phyloP scores from a whole-genome alignment of 2,797 vertebrate genomes.

The Pteronotus mesoamericanus region DNA sequence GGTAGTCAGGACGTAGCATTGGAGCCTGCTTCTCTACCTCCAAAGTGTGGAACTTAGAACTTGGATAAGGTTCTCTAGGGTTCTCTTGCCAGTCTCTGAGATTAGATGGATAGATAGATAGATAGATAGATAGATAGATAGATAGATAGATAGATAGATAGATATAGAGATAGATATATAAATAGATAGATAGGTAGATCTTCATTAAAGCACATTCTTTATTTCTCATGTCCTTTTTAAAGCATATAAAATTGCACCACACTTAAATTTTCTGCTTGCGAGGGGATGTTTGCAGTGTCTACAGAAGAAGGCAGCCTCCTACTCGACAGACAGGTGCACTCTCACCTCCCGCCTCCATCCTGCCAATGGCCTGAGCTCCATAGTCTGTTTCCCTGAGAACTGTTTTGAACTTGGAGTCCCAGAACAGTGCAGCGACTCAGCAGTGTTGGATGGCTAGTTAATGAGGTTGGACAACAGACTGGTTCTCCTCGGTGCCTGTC shows the following conservation, averaged over 20 bases:
- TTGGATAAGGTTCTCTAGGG: not conserved
- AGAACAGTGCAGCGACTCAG: not conserved
- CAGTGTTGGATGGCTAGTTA: not conserved
- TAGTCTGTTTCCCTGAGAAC: not conserved
- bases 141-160: too few relatives aligned
- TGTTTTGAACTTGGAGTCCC: not conserved
- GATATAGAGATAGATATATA: too few relatives aligned
- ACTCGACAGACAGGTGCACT: rapidly evolving
- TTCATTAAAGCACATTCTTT: not conserved
- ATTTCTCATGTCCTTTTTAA: not conserved
- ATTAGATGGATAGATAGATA: too few relatives aligned
- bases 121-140: too few relatives aligned
- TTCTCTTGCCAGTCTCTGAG: not conserved
- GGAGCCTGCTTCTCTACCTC: not conserved
- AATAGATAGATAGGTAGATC: not conserved
- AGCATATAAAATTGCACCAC: not conserved
- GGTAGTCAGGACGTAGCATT: not conserved
- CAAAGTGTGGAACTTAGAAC: not conserved
- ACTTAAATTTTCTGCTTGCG: not conserved
- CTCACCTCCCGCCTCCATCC: not conserved
- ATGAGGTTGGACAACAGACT: not conserved
- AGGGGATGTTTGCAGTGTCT: not conserved
- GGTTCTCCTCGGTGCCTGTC: not conserved
- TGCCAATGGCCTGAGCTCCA: not conserved
- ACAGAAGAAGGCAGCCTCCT: not conserved